phyloP scores from a whole-genome alignment of 30 jellyfish, hydroid and myxozoan species.

The Turritopsis rubra region DNA sequence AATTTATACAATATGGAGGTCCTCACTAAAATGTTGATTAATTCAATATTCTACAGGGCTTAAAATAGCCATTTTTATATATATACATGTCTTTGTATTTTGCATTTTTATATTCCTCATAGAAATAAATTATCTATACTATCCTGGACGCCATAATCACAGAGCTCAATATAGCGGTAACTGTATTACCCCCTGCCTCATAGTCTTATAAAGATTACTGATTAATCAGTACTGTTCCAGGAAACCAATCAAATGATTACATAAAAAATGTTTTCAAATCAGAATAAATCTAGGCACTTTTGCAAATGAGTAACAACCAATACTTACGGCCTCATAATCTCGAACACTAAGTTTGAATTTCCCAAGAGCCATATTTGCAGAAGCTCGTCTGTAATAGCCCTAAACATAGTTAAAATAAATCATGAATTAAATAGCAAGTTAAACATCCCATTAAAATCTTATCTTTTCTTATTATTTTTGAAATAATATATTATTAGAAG shows the following conservation, averaged over 20 bases:
- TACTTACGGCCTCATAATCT: constrained; percentile 91
- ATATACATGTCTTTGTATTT: not conserved
- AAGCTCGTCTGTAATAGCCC: constrained; percentile 95
- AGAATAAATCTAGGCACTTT: not conserved
- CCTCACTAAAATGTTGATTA: too few species aligned
- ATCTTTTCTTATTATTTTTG: not conserved
- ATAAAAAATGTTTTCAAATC: not conserved
- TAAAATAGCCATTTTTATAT: not conserved
- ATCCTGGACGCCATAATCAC: too few species aligned
- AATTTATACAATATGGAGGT: too few species aligned
- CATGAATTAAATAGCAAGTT: not conserved
- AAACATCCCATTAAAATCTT: not conserved
- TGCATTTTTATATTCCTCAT: too few species aligned
- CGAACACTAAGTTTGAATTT: constrained; percentile 72
- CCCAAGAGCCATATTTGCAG: constrained; percentile 95
- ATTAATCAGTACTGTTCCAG: too few species aligned
- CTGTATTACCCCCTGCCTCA: too few species aligned
- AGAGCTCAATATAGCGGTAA: too few species aligned
- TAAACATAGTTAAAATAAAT: not conserved
- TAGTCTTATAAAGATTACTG: too few species aligned
- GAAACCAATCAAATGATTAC: too few species aligned
- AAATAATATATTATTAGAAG: not conserved
- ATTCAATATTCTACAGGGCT: too few species aligned
- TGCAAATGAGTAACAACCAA: not conserved
- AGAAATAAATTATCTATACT: too few species aligned